These are phyloP conservation scores for Drosophila micromelanica DNA, from an alignment of 1,140 invertebrate genomes.

Conservation along the genomic window DNA sequence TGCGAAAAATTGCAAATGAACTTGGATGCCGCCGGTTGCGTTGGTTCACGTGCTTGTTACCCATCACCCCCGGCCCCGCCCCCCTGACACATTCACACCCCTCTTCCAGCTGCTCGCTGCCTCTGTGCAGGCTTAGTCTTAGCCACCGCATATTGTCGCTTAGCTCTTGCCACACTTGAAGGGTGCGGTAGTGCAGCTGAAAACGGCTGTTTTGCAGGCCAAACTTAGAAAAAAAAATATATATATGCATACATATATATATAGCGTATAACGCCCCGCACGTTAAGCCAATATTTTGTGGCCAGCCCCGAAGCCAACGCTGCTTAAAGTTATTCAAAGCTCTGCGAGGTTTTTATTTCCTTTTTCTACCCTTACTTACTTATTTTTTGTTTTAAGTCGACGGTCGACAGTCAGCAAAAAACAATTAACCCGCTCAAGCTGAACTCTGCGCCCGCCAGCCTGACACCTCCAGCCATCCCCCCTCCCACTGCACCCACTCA, in stretches of 20 bases:
- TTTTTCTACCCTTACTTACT: constrained; percentile 22
- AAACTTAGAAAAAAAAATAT: constrained; percentile 51
- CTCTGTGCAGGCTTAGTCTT: constrained; percentile 34
- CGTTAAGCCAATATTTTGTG: constrained; percentile 78
- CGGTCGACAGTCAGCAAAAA: constrained; percentile 68
- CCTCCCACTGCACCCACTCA: background rate
- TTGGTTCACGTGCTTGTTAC: constrained; percentile 22
- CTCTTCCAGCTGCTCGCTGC: constrained; percentile 2
- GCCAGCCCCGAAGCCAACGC: constrained; percentile 24
- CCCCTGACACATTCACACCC: background rate
- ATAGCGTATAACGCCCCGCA: constrained; percentile 54
- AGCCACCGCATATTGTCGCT: constrained; percentile 55
- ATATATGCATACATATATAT: constrained; percentile 19
- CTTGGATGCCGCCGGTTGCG: constrained; percentile 44
- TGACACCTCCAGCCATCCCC: background rate
- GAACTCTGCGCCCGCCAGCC: constrained; percentile 30
- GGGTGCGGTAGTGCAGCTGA: background rate
- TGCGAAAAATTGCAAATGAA: constrained; percentile 72
- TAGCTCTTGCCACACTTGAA: constrained; percentile 32
- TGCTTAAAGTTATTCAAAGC: constrained; percentile 77
- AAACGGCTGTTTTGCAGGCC: constrained; percentile 35
- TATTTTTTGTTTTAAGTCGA: constrained; percentile 28
- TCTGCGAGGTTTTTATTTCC: constrained; percentile 42
- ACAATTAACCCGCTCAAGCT: constrained; percentile 61
- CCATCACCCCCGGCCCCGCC: background rate